Evolutionary conservation across 2,113 vertebrate species (phyloP), one percentile per base, ranked within the genome.

Genomic region (Psophia crepitans): DNA sequence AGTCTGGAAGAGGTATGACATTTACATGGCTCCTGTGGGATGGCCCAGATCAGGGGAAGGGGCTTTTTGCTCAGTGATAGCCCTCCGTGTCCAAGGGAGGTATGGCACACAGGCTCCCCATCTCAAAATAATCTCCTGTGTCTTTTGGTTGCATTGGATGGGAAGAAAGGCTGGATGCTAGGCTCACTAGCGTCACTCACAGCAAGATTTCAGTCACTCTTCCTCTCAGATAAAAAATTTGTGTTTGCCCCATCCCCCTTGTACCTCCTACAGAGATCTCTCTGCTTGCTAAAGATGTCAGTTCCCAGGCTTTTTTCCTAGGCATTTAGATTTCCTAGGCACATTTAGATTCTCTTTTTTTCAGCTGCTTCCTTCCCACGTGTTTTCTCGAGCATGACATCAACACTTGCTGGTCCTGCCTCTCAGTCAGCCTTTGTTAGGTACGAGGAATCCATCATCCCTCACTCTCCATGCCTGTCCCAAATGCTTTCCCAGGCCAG

Each of bases 1-100:
- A 93, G 68, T 46, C 87, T 95, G 56, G 20, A 84, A 78, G n/a
- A 77, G 60, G 39, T 81, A 75, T 84, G 51, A 92, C 6, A 14
- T 75, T 96, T 86, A 75, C 69, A 44, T 73, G 71, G 48, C 49
- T 96, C 71, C 27, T 20, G 4, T 77, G 69, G 44, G 81, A 49
- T 64, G 49, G 19, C 8, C 4, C 1, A 23, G 76, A 58, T 33
- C 57, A 75, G 71, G 58, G 33, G 51, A 73, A 91, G 71, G 12
- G 39, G 58, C 64, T 75, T 6, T 43, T 76, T 86, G 28, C 70
- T 93, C 51, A 26, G 41, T 21, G 16, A 63, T 41, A 77, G 14
- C 19, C 60, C 48, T 73, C 46, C 14, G 26, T 68, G 49, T 51
- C 44, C 30, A 74, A 56, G 27, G 27, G 41, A 60, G 13, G 4